Conservation (phyloP, 2,113 vertebrate genomes). For the Haliaeetus leucogaster region DNA sequence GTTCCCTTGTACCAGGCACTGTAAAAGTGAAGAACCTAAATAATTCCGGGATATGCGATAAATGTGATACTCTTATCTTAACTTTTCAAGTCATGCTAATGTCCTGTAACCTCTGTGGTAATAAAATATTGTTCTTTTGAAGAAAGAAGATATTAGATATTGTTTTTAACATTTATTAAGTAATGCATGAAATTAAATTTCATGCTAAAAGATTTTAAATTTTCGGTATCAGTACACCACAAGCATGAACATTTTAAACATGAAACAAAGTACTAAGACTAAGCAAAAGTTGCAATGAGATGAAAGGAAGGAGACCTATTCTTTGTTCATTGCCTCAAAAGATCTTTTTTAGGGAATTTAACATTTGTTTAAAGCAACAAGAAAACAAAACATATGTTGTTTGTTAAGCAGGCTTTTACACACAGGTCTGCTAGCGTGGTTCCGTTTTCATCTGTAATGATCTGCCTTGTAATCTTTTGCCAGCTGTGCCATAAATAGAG, state of each 20-base stretch:
- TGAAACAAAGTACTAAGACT: background rate
- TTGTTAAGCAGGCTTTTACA: background rate
- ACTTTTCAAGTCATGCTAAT: background rate
- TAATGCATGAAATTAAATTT: slow-evolving; percentile 45
- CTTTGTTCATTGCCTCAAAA: background rate
- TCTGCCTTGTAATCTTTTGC: background rate
- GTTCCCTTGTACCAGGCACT: background rate
- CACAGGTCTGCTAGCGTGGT: background rate
- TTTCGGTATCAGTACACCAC: background rate
- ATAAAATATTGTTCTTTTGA: background rate
- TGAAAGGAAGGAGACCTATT: background rate
- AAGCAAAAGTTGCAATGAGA: background rate
- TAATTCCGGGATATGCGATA: background rate
- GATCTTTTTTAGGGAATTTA: background rate
- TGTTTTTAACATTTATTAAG: background rate
- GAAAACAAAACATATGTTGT: background rate
- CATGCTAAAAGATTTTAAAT: slow-evolving; percentile 20
- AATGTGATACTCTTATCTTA: background rate
- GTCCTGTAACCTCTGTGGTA: background rate
- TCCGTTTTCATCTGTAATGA: background rate
- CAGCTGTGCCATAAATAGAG: background rate
- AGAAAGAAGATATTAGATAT: background rate
- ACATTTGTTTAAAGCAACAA: background rate
- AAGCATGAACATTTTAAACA: background rate
- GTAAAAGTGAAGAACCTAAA: background rate